Conservation (phyloP, 1,140 invertebrate species). For the Lepidurus arcticus region DNA sequence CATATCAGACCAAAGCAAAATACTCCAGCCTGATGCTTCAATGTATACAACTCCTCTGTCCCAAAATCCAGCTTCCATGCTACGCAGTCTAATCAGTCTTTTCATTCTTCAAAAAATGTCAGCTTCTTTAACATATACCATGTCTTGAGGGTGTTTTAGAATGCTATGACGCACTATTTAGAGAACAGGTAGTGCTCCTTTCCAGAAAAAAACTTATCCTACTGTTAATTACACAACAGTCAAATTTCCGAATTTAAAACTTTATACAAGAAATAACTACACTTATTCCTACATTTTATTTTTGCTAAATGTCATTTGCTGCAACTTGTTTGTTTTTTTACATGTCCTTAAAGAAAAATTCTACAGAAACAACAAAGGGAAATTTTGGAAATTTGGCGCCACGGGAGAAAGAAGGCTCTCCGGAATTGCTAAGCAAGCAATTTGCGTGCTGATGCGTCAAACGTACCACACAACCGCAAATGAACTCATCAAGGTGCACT, state of each 20-base stretch:
- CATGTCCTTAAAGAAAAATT: too few species aligned
- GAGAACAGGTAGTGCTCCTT: too few species aligned
- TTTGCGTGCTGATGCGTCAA: neutral
- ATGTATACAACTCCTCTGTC: conserved; percentile 4
- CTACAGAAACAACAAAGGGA: neutral
- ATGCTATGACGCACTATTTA: too few species aligned
- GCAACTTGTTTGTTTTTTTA: too few species aligned
- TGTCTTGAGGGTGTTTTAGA: neutral
- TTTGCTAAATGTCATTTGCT: too few species aligned
- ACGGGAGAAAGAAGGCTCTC: neutral
- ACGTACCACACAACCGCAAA: conserved; percentile 14
- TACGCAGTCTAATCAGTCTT: conserved; percentile 14
- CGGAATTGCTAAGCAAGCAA: neutral
- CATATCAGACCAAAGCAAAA: conserved; percentile 3
- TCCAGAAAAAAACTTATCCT: too few species aligned
- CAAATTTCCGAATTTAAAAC: too few species aligned
- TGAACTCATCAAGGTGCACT: neutral
- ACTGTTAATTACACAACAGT: too few species aligned
- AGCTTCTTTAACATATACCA: neutral
- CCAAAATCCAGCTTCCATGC: conserved; percentile 4
- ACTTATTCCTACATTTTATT: too few species aligned
- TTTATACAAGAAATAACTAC: too few species aligned
- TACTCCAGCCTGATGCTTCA: neutral
- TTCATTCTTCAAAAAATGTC: neutral
- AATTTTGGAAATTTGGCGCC: neutral